These are phyloP conservation scores for Gymnogyps californianus DNA, from an alignment of 2,113 vertebrate species.

Conservation along the genomic window DNA sequence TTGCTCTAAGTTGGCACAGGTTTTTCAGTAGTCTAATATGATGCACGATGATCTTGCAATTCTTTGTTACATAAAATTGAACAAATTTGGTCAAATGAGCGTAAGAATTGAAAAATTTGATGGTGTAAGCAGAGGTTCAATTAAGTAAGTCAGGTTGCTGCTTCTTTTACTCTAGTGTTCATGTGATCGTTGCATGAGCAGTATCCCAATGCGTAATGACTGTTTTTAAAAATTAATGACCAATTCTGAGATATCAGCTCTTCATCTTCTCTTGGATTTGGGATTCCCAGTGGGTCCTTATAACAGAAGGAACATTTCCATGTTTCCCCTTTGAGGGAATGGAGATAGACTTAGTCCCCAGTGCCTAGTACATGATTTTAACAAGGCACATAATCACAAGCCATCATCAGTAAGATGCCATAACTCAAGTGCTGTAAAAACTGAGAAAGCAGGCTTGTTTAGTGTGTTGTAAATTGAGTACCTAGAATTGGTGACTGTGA, in stretches of 20 bases:
- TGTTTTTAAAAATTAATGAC: not conserved
- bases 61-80: not conserved
- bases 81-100: not conserved
- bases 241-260: not conserved
- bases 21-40: not conserved
- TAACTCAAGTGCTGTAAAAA: not conserved
- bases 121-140: not conserved
- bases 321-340: not conserved
- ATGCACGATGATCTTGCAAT: not conserved
- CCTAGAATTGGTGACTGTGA: not conserved
- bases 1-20: not conserved
- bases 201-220: not conserved
- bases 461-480: not conserved
- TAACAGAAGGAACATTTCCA: not conserved
- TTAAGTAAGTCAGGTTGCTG: not conserved
- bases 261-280: not conserved
- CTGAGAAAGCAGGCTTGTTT: not conserved
- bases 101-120: not conserved
- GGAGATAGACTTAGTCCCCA: not conserved
- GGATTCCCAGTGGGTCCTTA: not conserved
- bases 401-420: not conserved
- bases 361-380: not conserved
- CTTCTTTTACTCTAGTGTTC: not conserved
- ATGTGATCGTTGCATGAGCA: not conserved
- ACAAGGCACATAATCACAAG: not conserved